Percentiles rank a stretch among this genome's conserved stretches.
These are phyloP conservation scores for Gallinago stenura DNA, from an alignment of 2,797 vertebrate genomes.

Conservation along the genomic window DNA sequence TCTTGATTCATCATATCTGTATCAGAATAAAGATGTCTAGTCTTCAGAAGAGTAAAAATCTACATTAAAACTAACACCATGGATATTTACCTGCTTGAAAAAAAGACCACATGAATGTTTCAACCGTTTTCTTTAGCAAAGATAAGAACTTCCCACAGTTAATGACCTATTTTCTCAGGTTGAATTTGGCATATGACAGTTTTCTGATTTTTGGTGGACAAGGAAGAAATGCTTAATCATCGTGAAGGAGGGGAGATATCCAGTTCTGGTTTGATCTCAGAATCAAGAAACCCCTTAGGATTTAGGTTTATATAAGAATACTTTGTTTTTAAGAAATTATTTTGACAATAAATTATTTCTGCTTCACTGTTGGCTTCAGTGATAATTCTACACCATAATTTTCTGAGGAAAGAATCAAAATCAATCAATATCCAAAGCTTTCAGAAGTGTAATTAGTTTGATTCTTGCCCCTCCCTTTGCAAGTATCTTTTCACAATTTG, in stretches of 20 bases:
- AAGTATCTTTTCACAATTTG: not conserved
- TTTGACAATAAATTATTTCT: not conserved
- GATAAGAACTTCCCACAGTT: not conserved
- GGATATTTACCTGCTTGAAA: not conserved
- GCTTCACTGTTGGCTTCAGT: rapidly evolving
- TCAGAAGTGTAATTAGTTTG: not conserved
- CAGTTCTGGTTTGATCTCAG: not conserved
- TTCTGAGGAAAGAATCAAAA: not conserved
- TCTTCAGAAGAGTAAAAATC: not conserved
- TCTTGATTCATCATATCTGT: not conserved
- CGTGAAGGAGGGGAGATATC: not conserved
- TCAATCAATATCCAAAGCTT: not conserved
- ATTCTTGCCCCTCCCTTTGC: not conserved
- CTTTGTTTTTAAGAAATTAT: not conserved
- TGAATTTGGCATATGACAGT: not conserved
- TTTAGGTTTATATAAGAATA: not conserved
- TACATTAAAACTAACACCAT: not conserved
- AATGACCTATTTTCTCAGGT: not conserved
- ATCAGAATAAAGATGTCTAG: not conserved
- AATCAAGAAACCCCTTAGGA: not conserved
- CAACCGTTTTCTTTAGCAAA: not conserved
- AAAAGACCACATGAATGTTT: not conserved
- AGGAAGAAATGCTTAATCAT: not conserved
- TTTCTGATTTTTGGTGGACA: not conserved
- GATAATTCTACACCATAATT: not conserved